A percentile compares a stretch with the other conserved stretches of the same genome.
phyloP scores from a whole-genome alignment of 2,888 invertebrate species.

The Ennomos quercinarius region DNA sequence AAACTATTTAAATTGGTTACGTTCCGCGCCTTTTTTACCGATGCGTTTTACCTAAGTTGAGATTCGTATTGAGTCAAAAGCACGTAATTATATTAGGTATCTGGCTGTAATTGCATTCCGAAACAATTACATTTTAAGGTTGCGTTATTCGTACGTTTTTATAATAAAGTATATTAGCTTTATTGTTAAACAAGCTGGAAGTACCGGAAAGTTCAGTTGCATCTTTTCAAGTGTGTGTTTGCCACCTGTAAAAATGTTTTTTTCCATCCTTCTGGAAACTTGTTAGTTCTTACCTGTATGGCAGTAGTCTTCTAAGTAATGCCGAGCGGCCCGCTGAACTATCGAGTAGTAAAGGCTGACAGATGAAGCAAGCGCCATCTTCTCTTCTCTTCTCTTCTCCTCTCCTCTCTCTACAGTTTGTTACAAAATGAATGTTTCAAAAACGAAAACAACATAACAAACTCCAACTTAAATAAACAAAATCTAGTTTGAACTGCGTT shows the following conservation, averaged over 20 bases:
- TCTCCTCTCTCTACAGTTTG: slow-evolving; percentile 70
- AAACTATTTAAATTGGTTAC: too few relatives aligned
- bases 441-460: slow-evolving; percentile 64
- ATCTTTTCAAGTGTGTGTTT: slow-evolving; percentile 1
- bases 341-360: slow-evolving; percentile 89
- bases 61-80: too few relatives aligned
- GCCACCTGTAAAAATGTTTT: slow-evolving; percentile 18
- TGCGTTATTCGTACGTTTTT: too few relatives aligned
- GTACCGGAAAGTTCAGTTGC: slow-evolving; percentile 7
- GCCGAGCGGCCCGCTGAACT: slow-evolving; percentile 88
- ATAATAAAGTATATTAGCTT: background rate
- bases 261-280: slow-evolving; percentile 1
- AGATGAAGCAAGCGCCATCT: slow-evolving; percentile 87
- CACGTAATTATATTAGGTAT: too few relatives aligned
- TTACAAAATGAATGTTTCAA: slow-evolving; percentile 68
- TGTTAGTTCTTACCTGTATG: slow-evolving; percentile 83
- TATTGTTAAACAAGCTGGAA: background rate
- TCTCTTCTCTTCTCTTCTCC: slow-evolving; percentile 56
- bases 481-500: slow-evolving; percentile 81
- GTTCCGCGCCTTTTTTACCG: too few relatives aligned
- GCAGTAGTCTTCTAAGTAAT: slow-evolving; percentile 88
- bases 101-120: too few relatives aligned
- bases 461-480: slow-evolving; percentile 52
- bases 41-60: too few relatives aligned
- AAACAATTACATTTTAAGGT: too few relatives aligned